A percentile compares a stretch with the other conserved stretches of the same genome.
phyloP scores from a whole-genome alignment of 2,113 vertebrate genomes.

The Scomber japonicus region DNA sequence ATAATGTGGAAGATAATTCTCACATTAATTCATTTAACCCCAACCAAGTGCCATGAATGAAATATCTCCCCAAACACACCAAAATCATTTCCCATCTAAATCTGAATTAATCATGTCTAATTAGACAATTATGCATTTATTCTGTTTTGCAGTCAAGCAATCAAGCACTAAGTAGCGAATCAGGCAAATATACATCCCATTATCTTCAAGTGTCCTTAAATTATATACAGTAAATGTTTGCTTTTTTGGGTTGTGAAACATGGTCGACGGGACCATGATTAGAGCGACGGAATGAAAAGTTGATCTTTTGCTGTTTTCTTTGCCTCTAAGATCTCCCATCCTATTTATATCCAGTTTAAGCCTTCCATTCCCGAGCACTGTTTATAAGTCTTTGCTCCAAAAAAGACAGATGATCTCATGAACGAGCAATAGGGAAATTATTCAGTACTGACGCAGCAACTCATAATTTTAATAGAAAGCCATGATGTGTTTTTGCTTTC shows the following conservation, averaged over 20 bases:
- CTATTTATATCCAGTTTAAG: background rate
- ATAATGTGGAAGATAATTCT: slow-evolving; percentile 61
- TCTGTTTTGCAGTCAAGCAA: slow-evolving; percentile 67
- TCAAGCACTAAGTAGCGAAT: slow-evolving; percentile 50
- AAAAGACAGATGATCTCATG: slow-evolving; percentile 23
- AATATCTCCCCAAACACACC: slow-evolving; percentile 70
- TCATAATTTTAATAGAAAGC: slow-evolving; percentile 23
- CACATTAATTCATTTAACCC: slow-evolving; percentile 72
- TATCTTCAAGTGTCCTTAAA: slow-evolving; percentile 8
- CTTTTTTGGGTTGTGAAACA: background rate
- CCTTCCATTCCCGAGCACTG: background rate
- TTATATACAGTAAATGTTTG: background rate
- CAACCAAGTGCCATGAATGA: slow-evolving; percentile 69
- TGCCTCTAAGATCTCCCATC: background rate
- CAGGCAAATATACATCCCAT: slow-evolving; percentile 38
- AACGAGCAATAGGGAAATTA: slow-evolving; percentile 12
- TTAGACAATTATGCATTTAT: slow-evolving; percentile 73
- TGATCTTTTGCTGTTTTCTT: background rate
- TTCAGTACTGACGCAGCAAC: slow-evolving; percentile 25
- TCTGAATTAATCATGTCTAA: slow-evolving; percentile 67
- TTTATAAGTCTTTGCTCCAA: background rate
- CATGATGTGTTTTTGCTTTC: slow-evolving; percentile 36
- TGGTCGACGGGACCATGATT: background rate
- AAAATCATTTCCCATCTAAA: slow-evolving; percentile 65
- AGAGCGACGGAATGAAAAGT: background rate